Evolutionary conservation across 2,888 invertebrate species (phyloP), one percentile per base, ranked within the genome.

Genomic region (Ariolimax columbianus): DNA sequence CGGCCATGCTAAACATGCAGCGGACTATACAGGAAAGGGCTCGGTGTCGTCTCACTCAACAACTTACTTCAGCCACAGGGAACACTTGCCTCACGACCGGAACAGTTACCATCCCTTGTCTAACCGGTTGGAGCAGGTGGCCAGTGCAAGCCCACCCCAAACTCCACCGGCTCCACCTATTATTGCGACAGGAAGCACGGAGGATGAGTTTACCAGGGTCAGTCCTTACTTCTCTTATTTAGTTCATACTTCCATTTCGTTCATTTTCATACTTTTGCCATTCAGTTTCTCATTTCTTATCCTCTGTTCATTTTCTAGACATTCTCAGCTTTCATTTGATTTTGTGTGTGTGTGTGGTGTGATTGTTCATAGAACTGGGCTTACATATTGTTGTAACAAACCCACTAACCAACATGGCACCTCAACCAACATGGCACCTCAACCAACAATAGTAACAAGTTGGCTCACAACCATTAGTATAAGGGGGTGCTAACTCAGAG

Each of bases 171-270:
- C 90, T 88, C 90, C 90, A 43, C 83, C 82, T 36, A 70, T 83
- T 51, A 59, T 72, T n/a, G 73, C 86, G 80, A 66, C 84, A 63
- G 83, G 86, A 33, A 84, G 83, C 51, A 75, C 88, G 63, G 92
- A 91, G 86, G 92, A 92, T 89, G 91, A 91, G 84, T 92, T 93
- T 87, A 91, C 92, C 82, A 90, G 92, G 92, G 93, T 93, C 90
- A 91, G 93, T 92, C 73, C 33, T 33, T 59, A n/a, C 51, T 84
- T 51, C 9, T 72, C 63, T 33, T 59, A 11, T 30, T 55, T 77
- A 23, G 19, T 43, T 83, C 30, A 26, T 59, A 55, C 19, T 75
- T n/a, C 26, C 14, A 30, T 40, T 40, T 59, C 55, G 19, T 47
- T 55, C 43, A 47, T 79, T 33, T 59, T 33, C 59, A 59, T 47